A percentile compares a stretch with the other conserved stretches of the same genome.
These are phyloP conservation scores for Stenurella melanura DNA, from an alignment of 2,888 invertebrate genomes.

Conservation along the genomic window DNA sequence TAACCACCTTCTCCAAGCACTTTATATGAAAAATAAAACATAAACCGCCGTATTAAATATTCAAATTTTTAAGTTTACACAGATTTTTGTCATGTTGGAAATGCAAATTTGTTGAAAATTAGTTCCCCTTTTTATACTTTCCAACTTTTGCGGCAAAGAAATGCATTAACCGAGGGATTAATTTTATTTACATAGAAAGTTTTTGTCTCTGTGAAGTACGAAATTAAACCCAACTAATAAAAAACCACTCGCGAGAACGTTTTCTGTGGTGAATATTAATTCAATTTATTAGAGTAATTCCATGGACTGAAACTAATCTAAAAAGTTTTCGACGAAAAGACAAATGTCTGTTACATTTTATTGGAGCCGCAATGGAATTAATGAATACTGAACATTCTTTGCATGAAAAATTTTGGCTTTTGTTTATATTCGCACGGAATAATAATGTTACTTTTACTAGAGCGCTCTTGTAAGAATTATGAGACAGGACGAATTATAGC, in stretches of 20 bases:
- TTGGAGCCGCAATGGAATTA: background rate
- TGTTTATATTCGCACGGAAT: background rate
- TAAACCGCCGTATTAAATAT: background rate
- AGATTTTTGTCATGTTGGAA: background rate
- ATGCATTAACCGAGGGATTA: constrained; percentile 15
- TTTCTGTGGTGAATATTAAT: background rate
- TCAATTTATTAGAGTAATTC: background rate
- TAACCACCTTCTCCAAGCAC: background rate
- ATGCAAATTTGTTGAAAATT: constrained; percentile 34
- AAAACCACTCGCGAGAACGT: constrained; percentile 2
- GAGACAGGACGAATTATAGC: too few relatives aligned
- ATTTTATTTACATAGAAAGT: constrained; percentile 30
- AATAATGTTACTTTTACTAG: too few relatives aligned
- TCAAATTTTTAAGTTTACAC: constrained; percentile 1
- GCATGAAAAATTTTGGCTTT: background rate
- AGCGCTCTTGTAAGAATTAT: too few relatives aligned
- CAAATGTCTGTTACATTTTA: background rate
- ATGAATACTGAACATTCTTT: background rate
- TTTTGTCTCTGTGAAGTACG: constrained; percentile 7
- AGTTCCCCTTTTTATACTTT: background rate
- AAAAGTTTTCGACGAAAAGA: background rate
- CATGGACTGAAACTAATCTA: background rate
- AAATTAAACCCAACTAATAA: constrained; percentile 11
- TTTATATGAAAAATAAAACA: background rate
- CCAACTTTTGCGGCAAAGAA: constrained; percentile 19